Percentiles rank a stretch among this genome's conserved stretches.
Conservation (phyloP, 2,888 invertebrate genomes). For the Scaptomyza tumidula region DNA sequence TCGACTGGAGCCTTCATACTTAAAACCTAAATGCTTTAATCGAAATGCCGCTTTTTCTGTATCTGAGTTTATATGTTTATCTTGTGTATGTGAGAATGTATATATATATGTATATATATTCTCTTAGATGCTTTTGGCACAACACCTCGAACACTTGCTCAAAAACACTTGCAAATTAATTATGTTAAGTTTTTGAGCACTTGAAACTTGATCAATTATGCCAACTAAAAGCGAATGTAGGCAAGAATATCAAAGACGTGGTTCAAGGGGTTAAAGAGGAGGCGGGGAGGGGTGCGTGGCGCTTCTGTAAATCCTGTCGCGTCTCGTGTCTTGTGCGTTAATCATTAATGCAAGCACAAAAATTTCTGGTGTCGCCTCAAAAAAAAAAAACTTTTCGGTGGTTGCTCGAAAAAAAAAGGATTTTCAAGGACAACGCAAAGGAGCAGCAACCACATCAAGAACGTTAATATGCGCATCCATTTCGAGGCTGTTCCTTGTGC, state of each 20-base stretch:
- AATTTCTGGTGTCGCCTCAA: slow-evolving; percentile 48
- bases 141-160: slow-evolving; percentile 21
- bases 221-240: slow-evolving; percentile 19
- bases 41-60: too few species aligned
- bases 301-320: too few species aligned
- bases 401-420: slow-evolving; percentile 17
- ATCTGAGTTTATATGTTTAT: too few species aligned
- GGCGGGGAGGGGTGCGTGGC: too few species aligned
- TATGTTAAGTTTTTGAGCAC: slow-evolving; percentile 48
- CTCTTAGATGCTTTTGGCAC: background rate
- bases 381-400: slow-evolving; percentile 9
- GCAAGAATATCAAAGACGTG: background rate
- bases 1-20: too few species aligned
- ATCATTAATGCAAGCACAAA: slow-evolving; percentile 82
- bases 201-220: slow-evolving; percentile 69
- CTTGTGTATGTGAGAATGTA: too few species aligned
- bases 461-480: slow-evolving; percentile 54
- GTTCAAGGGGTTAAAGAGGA: background rate
- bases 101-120: too few species aligned
- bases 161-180: slow-evolving; percentile 60
- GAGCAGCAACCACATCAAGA: slow-evolving; percentile 48
- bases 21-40: too few species aligned
- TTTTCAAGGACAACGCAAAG: slow-evolving; percentile 58
- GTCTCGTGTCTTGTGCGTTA: slow-evolving; percentile 41
- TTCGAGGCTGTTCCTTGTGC: background rate